These are phyloP conservation scores for Dusona sp. DNA, from an alignment of 2,888 invertebrate genomes.

Conservation along the genomic window DNA sequence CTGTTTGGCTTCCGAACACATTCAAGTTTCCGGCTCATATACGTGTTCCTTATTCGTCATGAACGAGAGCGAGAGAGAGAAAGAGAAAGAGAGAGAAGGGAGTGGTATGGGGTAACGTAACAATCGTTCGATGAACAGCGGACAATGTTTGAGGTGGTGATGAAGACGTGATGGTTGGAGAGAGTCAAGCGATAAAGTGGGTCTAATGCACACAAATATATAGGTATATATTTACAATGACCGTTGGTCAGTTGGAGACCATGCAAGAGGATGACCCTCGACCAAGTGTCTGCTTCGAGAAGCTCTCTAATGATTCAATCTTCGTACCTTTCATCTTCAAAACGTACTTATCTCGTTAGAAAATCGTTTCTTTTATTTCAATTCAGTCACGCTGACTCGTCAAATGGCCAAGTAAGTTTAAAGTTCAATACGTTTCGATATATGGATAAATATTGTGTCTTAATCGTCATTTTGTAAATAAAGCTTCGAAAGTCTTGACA, in stretches of 20 bases:
- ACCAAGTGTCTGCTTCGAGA: conserved; percentile 13
- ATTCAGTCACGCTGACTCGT: not conserved
- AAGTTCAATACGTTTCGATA: not conserved
- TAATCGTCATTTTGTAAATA: not conserved
- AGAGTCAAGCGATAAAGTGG: conserved; percentile 56
- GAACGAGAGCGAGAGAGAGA: conserved; percentile 11
- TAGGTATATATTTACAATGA: conserved; percentile 18
- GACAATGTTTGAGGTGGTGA: conserved; percentile 47
- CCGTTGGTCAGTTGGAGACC: conserved; percentile 37
- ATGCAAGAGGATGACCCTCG: conserved; percentile 43
- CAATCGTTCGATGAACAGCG: conserved; percentile 72
- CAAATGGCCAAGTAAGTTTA: too few relatives aligned
- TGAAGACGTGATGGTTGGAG: conserved; percentile 53
- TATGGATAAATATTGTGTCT: not conserved
- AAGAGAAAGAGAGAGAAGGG: conserved; percentile 30
- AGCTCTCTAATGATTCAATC: conserved; percentile 59
- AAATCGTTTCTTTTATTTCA: not conserved
- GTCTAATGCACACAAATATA: conserved; percentile 45
- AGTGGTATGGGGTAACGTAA: conserved; percentile 60
- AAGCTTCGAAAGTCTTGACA: not conserved
- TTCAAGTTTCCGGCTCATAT: conserved; percentile 5
- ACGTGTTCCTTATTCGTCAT: conserved; percentile 6
- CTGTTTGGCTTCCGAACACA: conserved; percentile 58
- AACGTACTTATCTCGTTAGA: not conserved
- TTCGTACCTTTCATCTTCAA: not conserved